phyloP scores from a whole-genome alignment of 2,113 vertebrate genomes.

The Regulus satrapa region DNA sequence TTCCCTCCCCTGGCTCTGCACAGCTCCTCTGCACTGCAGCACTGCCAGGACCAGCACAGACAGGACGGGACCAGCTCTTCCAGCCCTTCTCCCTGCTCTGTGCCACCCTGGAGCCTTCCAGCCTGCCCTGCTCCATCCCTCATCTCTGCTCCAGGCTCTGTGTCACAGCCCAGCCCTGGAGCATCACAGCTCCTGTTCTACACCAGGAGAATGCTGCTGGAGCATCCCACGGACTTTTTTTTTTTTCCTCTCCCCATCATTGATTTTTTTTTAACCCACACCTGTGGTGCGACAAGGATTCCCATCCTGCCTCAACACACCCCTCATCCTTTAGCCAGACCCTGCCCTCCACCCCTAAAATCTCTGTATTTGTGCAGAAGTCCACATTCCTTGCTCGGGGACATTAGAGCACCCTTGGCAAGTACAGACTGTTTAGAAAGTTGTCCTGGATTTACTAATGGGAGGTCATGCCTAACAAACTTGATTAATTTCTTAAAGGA shows the following conservation, averaged over 20 bases:
- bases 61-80: not conserved
- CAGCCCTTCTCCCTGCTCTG: not conserved
- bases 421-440: not conserved
- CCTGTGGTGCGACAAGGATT: not conserved
- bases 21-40: conserved; percentile 56
- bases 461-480: conserved; percentile 51
- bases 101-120: not conserved
- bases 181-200: accelerated
- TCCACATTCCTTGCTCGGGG: not conserved
- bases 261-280: not conserved
- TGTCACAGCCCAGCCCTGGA: not conserved
- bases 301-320: not conserved
- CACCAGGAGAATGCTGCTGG: not conserved
- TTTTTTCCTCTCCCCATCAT: not conserved
- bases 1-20: not conserved
- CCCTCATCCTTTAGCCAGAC: not conserved
- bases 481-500: conserved; percentile 59
- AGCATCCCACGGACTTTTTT: not conserved
- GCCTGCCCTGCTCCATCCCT: not conserved
- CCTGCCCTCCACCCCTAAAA: not conserved
- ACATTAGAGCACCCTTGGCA: not conserved
- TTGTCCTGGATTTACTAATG: not conserved
- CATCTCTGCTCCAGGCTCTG: not conserved
- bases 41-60: not conserved
- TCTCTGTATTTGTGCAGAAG: not conserved